Evolutionary conservation across 1,140 invertebrate species (phyloP).

Genomic region (Potamilus streckersoni): DNA sequence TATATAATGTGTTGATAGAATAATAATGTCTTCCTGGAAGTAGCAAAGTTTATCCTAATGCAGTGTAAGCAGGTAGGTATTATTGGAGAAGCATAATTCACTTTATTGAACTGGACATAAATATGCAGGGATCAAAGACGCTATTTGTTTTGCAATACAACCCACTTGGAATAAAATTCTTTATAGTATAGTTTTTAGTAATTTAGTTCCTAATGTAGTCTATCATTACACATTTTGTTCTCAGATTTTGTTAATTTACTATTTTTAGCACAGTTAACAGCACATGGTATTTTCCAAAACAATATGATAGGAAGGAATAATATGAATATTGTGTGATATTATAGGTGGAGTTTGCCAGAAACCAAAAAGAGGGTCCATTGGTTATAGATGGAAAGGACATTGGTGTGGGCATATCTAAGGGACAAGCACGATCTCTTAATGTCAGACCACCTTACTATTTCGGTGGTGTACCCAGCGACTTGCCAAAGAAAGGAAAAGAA

Average conservation of each 20-base stretch:
- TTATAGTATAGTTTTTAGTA: neutral
- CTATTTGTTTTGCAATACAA: no score
- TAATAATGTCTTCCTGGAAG: no score
- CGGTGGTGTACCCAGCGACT: slow-evolving; percentile 75
- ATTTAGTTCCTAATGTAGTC: neutral
- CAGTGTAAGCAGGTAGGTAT: no score
- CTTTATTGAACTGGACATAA: no score
- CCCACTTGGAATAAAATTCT: no score
- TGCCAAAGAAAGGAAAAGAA: slow-evolving; percentile 52
- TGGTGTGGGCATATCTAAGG: slow-evolving; percentile 71
- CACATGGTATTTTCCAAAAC: neutral
- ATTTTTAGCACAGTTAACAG: neutral
- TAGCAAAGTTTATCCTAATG: no score
- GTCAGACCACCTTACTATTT: slow-evolving; percentile 81
- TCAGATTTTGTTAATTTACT: no score
- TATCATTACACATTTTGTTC: neutral
- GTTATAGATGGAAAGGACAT: slow-evolving; percentile 76
- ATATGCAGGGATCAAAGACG: no score
- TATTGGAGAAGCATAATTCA: no score
- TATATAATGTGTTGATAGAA: no score
- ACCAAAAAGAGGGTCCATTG: slow-evolving; percentile 73
- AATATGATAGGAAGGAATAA: neutral
- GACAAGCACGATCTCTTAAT: slow-evolving; percentile 74
- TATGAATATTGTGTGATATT: slow-evolving; percentile 7
- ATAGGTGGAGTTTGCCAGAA: slow-evolving; percentile 70